Percentiles rank a stretch among this genome's conserved stretches.
Evolutionary conservation across 2,113 vertebrate genomes (phyloP).

Genomic region (Takifugu flavidus): DNA sequence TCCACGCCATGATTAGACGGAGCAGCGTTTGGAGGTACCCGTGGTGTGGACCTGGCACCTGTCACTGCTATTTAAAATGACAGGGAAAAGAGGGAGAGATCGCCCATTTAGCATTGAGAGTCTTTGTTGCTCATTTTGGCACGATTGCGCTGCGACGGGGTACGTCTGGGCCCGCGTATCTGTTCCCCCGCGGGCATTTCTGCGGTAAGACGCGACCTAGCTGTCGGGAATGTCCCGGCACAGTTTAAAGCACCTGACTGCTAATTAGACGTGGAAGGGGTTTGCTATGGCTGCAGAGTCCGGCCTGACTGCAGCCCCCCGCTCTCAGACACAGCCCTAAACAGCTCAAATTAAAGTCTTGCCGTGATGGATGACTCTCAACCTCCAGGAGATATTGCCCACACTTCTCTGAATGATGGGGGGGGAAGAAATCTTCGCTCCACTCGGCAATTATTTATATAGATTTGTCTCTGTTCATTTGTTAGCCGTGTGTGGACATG

Average conservation of each 20-base stretch:
- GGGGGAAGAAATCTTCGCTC: conserved; percentile 44
- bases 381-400: conserved; percentile 71
- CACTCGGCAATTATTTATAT: conserved; percentile 70
- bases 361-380: conserved; percentile 72
- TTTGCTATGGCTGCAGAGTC: conserved; percentile 18
- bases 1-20: conserved; percentile 31
- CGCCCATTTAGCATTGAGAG: conserved; percentile 60
- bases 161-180: conserved; percentile 14
- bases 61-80: conserved; percentile 43
- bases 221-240: conserved; percentile 29
- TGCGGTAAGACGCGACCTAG: conserved; percentile 12
- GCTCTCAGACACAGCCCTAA: conserved; percentile 63
- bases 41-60: conserved; percentile 46
- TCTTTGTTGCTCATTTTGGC: conserved; percentile 57
- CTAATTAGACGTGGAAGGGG: conserved; percentile 35
- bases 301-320: conserved; percentile 5
- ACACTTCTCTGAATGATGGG: conserved; percentile 66
- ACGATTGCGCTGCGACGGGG: conserved; percentile 51
- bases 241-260: conserved; percentile 36
- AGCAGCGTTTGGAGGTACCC: neutral
- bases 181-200: conserved; percentile 10
- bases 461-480: conserved; percentile 65
- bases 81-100: neutral
- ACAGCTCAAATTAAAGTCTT: conserved; percentile 74
- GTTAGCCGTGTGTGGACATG: conserved; percentile 44